Evolutionary conservation across 2,113 vertebrate species (phyloP).

Genomic region (Manacus vitellinus): DNA sequence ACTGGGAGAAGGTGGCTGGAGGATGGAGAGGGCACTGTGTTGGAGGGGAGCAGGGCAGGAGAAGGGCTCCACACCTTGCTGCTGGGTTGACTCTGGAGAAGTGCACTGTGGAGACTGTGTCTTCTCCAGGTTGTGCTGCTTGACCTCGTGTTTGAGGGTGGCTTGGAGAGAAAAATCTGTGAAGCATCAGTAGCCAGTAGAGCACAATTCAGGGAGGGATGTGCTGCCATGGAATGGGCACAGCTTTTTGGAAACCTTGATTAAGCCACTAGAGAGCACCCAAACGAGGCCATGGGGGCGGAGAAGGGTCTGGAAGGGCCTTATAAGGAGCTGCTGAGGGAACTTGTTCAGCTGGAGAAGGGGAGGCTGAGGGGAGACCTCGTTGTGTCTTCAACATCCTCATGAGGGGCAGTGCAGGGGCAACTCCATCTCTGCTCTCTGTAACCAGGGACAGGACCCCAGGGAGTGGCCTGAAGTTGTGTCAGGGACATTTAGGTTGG

Average conservation of each 20-base stretch:
- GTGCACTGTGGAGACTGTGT: not conserved
- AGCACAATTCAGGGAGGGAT: not conserved
- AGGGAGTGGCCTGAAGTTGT: not conserved
- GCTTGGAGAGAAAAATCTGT: fast-evolving
- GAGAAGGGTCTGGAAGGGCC: not conserved
- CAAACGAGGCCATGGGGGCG: not conserved
- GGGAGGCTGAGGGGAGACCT: not conserved
- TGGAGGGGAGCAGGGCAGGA: not conserved
- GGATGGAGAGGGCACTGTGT: not conserved
- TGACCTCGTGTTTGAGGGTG: not conserved
- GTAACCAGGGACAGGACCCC: not conserved
- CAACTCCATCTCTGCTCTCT: not conserved
- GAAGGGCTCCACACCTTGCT: not conserved
- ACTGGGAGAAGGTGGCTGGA: not conserved
- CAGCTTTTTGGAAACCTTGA: not conserved
- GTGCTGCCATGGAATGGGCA: not conserved
- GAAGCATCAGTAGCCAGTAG: not conserved
- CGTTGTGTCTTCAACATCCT: not conserved
- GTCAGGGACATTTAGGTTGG: not conserved
- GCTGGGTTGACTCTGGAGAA: not conserved
- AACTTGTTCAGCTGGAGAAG: not conserved
- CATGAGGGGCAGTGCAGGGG: not conserved
- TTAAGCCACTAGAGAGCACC: not conserved
- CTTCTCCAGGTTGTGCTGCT: not conserved
- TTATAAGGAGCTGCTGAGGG: not conserved